Evolutionary conservation across 2,888 invertebrate species (phyloP), one percentile per base, ranked within the genome.

Genomic region (Heteromyza rotundicornis): DNA sequence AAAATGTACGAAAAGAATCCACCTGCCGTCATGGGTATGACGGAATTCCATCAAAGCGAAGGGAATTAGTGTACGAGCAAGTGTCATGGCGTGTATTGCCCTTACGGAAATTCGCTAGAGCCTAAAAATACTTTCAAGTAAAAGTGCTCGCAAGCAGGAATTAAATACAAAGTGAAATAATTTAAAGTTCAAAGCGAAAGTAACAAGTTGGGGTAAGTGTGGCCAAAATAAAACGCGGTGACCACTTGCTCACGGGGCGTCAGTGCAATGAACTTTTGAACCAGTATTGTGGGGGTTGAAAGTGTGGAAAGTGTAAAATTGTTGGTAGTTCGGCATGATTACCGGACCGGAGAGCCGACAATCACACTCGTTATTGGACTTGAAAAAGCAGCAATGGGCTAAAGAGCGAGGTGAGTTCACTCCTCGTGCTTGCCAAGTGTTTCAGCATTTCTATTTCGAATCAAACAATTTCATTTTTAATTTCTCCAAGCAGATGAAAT

Each of bases 351-450:
- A 75, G 68, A 77, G 78, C 54, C 73, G 76, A 58, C 78, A 79
- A 70, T 74, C 76, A 63, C 82, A 81, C 62, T 89, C 92, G 68
- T 85, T 94, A 80, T 86, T 95, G 76, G 94, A 96, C 86, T 89
- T 92, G 84, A 96, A 96, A 84, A 90, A 91, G 82, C 87, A 91
- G 78, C 95, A 96, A 88, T 96, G 96, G 96, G 95, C 94, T 73
- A 89, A 88, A 83, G 96, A 96, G 86, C 89, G 90, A 89, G 95
- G 96, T 95, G 86, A 78, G 82, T 73, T 54, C 19, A 57, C 12
- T 19, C 52, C 44, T 40, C 8, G 23, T 57, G 16, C 49, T 10
- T 32, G 5, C 3, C 40, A 40, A 40, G 40, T n/a, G 7, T 8
- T 40, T 3, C n/a, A 14, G 40, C 40, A n/a, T 7, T 14, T 40